phyloP scores from a whole-genome alignment of 2,888 invertebrate genomes.

The Escarpia spicata region DNA sequence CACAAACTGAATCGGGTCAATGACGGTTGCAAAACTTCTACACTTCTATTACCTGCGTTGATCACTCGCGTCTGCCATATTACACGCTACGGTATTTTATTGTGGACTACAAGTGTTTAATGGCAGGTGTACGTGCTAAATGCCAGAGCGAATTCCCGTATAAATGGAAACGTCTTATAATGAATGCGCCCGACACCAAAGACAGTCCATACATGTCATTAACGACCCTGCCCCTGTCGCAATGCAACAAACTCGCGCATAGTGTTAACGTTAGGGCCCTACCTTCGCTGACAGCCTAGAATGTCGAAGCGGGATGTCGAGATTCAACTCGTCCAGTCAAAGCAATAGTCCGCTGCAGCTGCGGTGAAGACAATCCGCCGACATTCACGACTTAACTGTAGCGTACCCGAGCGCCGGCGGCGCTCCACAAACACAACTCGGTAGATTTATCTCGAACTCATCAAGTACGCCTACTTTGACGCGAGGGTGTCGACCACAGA shows the following conservation, averaged over 20 bases:
- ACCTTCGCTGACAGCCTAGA: not conserved
- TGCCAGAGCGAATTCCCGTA: not conserved
- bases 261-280: not conserved
- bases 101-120: not conserved
- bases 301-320: not conserved
- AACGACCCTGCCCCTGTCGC: not conserved
- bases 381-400: not conserved
- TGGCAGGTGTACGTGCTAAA: not conserved
- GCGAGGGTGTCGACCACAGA: not conserved
- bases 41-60: not conserved
- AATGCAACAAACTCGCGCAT: not conserved
- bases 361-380: not conserved
- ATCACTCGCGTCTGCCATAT: not conserved
- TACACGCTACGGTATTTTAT: not conserved
- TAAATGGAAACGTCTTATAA: not conserved
- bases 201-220: not conserved
- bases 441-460: conserved; percentile 1
- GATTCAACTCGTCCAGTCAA: not conserved
- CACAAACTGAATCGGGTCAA: not conserved
- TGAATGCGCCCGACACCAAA: not conserved
- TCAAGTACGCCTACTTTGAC: conserved; percentile 16
- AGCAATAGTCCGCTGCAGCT: not conserved
- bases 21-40: not conserved
- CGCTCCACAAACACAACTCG: not conserved
- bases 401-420: not conserved